phyloP scores from a whole-genome alignment of 2,113 vertebrate species.

The Onychostoma macrolepis region DNA sequence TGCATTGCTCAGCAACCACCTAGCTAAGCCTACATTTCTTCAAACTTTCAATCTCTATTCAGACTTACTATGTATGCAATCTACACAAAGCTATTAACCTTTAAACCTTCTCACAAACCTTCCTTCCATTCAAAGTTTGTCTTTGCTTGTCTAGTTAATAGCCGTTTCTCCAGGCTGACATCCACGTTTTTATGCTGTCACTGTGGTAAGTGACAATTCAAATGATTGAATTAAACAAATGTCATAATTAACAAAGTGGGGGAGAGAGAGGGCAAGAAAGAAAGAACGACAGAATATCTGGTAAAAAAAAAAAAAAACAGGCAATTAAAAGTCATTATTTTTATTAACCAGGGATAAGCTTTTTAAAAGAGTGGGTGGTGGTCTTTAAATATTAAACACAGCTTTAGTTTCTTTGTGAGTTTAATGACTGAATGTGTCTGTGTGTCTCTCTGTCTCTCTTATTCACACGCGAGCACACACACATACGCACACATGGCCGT shows the following conservation, averaged over 20 bases:
- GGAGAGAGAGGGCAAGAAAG: background rate
- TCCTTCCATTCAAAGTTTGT: background rate
- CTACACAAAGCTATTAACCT: background rate
- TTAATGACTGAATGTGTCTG: background rate
- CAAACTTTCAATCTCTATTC: background rate
- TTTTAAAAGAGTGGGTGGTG: background rate
- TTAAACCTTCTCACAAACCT: background rate
- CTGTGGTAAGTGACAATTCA: slow-evolving; percentile 49
- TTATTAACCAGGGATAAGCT: background rate
- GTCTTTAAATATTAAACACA: background rate
- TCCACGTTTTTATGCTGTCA: slow-evolving; percentile 33
- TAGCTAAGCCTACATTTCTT: background rate
- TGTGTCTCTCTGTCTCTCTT: background rate
- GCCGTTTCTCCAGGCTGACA: slow-evolving; percentile 29
- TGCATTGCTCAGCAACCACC: background rate
- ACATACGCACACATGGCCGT: slow-evolving; percentile 26
- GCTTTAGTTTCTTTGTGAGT: background rate
- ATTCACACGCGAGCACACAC: background rate
- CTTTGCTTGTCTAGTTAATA: background rate
- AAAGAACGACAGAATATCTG: background rate
- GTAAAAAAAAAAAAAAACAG: background rate
- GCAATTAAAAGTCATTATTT: background rate
- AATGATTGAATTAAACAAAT: slow-evolving; percentile 51
- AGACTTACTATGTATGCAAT: background rate
- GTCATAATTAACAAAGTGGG: slow-evolving; percentile 37